These are phyloP conservation scores for Rhagoletis pomonella DNA, from an alignment of 1,140 invertebrate species.

Conservation along the genomic window DNA sequence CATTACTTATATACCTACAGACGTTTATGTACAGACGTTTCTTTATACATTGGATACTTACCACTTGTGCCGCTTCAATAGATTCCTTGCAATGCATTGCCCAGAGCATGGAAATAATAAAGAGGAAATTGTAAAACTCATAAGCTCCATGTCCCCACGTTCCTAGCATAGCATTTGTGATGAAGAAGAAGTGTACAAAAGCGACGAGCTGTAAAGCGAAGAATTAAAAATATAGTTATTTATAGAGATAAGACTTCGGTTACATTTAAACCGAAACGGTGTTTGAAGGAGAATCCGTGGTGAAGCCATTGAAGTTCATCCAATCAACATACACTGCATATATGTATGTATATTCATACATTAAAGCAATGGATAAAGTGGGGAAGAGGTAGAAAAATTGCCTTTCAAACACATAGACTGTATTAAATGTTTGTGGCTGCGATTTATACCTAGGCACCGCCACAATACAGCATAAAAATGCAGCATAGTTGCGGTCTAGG, in stretches of 20 bases:
- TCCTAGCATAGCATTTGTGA: constrained; percentile 72
- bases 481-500: background rate
- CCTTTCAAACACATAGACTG: constrained; percentile 29
- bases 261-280: constrained; percentile 43
- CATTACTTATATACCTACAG: no score
- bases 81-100: constrained; percentile 72
- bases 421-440: constrained; percentile 41
- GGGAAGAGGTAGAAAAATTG: constrained; percentile 17
- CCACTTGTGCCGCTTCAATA: constrained; percentile 70
- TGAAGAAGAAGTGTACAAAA: constrained; percentile 72
- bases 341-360: background rate
- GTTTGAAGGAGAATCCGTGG: constrained; percentile 37
- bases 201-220: constrained; percentile 65
- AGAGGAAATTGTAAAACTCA: constrained; percentile 73
- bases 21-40: no score
- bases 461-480: background rate
- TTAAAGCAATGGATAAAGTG: background rate
- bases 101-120: constrained; percentile 71
- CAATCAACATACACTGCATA: no score
- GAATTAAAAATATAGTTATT: constrained; percentile 21
- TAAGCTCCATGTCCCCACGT: constrained; percentile 69
- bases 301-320: background rate
- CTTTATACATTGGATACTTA: constrained; percentile 58
- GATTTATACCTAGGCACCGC: background rate
- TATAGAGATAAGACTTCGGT: constrained; percentile 43